phyloP scores from a whole-genome alignment of 2,797 vertebrate genomes.

The Acrossocheilus fasciatus region DNA sequence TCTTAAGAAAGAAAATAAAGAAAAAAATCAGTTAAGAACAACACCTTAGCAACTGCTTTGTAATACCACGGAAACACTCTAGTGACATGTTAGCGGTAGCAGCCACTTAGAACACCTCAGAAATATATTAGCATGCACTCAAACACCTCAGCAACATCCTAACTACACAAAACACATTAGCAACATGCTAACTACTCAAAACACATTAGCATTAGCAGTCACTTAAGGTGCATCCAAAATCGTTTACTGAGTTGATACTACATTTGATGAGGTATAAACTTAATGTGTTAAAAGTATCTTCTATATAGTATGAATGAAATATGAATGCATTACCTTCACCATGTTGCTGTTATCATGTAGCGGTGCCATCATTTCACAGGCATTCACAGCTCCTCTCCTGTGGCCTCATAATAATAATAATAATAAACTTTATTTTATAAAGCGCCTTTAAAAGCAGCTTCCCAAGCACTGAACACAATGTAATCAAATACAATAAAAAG shows the following conservation, averaged over 20 bases:
- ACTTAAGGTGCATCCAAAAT: background rate
- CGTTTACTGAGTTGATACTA: background rate
- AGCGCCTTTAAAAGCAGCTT: no score
- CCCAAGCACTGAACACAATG: no score
- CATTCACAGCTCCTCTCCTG: background rate
- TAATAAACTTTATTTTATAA: no score
- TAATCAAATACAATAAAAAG: no score
- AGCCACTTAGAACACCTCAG: background rate
- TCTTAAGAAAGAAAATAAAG: background rate
- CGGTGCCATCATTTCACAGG: background rate
- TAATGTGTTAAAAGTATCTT: background rate
- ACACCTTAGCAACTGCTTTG: background rate
- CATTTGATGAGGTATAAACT: background rate
- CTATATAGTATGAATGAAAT: background rate
- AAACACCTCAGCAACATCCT: background rate
- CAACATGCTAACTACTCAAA: background rate
- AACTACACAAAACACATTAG: background rate
- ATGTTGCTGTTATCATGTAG: background rate
- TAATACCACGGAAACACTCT: background rate
- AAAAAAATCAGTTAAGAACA: background rate
- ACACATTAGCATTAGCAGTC: background rate
- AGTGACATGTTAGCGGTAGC: background rate
- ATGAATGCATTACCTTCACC: background rate
- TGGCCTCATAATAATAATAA: background rate
- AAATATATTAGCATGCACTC: background rate